Conservation (phyloP, 2,888 invertebrate genomes). For the Pilophorus perplexus region DNA sequence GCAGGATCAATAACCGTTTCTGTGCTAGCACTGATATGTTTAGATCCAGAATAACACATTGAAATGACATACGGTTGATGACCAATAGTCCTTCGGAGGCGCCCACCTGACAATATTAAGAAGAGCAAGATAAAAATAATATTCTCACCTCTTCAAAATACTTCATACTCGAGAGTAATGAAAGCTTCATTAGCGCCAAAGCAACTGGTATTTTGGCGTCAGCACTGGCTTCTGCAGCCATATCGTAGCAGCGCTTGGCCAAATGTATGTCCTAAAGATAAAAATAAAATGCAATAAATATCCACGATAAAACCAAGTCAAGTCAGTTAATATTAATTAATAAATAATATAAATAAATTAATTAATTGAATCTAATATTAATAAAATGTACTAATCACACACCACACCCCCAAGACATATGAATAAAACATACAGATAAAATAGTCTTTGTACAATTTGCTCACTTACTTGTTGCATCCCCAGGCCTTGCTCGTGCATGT, state of each 20-base stretch:
- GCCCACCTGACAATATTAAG: no score
- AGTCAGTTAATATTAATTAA: background rate
- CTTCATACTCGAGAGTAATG: conserved; percentile 70
- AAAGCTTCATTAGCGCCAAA: conserved; percentile 81
- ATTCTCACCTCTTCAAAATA: conserved; percentile 70
- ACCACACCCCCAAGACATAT: background rate
- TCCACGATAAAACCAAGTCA: background rate
- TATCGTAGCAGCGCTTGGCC: conserved; percentile 96
- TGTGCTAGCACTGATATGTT: no score
- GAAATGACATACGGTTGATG: no score
- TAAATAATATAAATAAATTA: no score
- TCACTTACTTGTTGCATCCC: conserved; percentile 68
- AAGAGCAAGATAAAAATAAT: no score
- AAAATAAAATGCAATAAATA: conserved; percentile 11
- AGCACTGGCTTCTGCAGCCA: conserved; percentile 86
- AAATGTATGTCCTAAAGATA: conserved; percentile 77
- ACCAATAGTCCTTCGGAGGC: no score
- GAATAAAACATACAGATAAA: background rate
- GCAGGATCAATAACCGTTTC: no score
- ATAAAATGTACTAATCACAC: background rate
- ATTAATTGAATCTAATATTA: no score
- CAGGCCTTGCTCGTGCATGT: conserved; percentile 97
- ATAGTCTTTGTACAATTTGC: background rate
- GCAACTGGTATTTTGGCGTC: conserved; percentile 94
- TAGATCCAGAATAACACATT: no score